Percentiles rank a stretch among this genome's conserved stretches.
phyloP scores from a whole-genome alignment of 2,797 vertebrate genomes.

The Morus bassanus region DNA sequence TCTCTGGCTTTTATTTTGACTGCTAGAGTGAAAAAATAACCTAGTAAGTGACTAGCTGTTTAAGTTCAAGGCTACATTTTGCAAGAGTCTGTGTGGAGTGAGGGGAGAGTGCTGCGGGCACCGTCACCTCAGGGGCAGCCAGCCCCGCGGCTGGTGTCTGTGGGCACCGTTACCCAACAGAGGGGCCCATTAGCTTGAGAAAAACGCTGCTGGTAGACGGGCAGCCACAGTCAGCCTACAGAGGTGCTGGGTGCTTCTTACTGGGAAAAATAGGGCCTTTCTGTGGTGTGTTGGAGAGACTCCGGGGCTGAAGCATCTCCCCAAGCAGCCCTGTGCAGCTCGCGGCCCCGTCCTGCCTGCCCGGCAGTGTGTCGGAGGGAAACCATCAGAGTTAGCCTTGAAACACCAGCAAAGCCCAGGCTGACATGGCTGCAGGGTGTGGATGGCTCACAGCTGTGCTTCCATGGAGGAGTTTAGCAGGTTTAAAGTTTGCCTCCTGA shows the following conservation, averaged over 20 bases:
- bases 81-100: background rate
- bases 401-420: background rate
- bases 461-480: rapidly evolving
- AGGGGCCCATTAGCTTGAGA: rapidly evolving
- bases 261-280: background rate
- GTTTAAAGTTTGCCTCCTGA: background rate
- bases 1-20: background rate
- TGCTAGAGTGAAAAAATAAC: background rate
- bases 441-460: background rate
- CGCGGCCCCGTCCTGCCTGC: background rate
- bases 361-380: rapidly evolving
- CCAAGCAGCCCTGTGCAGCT: background rate
- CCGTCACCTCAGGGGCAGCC: rapidly evolving
- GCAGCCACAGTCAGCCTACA: background rate
- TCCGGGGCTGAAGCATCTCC: background rate
- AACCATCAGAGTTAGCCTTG: background rate
- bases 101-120: rapidly evolving
- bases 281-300: rapidly evolving
- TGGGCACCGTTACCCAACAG: rapidly evolving
- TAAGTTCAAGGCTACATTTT: background rate
- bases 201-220: background rate
- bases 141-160: rapidly evolving
- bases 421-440: rapidly evolving
- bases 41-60: background rate
- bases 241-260: background rate